Evolutionary conservation across 2,888 invertebrate genomes (phyloP).

Genomic region (Arenicola marina): DNA sequence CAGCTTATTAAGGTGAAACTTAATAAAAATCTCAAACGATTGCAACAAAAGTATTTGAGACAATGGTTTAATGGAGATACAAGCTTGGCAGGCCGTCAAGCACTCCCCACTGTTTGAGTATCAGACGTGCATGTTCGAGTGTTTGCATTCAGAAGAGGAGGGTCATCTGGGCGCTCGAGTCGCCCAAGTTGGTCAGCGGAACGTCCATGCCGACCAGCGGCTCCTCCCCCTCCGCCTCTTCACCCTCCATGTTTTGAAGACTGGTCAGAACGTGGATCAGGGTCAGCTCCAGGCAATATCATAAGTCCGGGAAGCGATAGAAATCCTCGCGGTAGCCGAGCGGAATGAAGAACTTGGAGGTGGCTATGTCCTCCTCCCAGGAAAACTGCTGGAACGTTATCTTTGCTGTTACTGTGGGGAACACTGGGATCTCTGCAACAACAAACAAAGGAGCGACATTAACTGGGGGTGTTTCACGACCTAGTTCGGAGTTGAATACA

Average conservation of each 20-base stretch:
- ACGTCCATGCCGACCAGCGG: conserved; percentile 16
- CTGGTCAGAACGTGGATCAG: conserved; percentile 29
- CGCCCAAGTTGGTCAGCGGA: conserved; percentile 9
- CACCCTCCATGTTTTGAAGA: conserved; percentile 15
- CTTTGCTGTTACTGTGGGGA: conserved; percentile 96
- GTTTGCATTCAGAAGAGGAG: conserved; percentile 1
- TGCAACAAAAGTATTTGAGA: no score
- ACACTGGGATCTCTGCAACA: conserved; percentile 85
- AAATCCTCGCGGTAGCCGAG: conserved; percentile 69
- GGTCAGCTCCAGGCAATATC: conserved; percentile 39
- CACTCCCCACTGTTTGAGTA: no score
- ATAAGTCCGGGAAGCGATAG: conserved; percentile 58
- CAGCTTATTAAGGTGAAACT: no score
- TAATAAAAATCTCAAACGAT: no score
- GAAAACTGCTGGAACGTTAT: conserved; percentile 98
- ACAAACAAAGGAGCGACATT: no score
- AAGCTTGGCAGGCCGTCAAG: no score
- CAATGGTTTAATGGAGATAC: no score
- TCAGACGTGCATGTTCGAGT: no score
- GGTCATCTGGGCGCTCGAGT: conserved; percentile 6
- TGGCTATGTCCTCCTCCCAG: conserved; percentile 81
- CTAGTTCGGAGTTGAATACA: no score
- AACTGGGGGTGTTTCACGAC: no score
- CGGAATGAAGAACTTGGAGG: conserved; percentile 83
- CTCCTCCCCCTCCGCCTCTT: conserved; percentile 4